Conservation (phyloP, 2,797 vertebrate genomes). For the Hippocampus kuda region DNA sequence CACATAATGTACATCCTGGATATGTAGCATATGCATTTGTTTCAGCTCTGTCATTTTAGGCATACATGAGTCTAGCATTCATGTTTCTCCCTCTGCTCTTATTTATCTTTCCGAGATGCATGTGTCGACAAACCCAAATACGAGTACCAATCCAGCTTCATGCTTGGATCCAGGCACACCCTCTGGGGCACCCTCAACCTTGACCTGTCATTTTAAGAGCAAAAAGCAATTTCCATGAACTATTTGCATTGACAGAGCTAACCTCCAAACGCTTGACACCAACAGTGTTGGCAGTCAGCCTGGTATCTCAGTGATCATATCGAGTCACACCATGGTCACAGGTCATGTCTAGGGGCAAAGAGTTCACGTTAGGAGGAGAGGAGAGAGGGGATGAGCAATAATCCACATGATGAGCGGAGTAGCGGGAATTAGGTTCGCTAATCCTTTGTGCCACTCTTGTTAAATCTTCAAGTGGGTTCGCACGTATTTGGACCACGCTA, state of each 20-base stretch:
- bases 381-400: slow-evolving; percentile 49
- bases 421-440: slow-evolving; percentile 45
- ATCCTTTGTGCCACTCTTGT: slow-evolving; percentile 43
- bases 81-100: background rate
- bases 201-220: slow-evolving; percentile 43
- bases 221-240: slow-evolving; percentile 43
- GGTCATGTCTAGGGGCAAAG: slow-evolving; percentile 41
- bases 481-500: slow-evolving; percentile 29
- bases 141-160: slow-evolving; percentile 1
- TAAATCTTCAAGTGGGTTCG: slow-evolving; percentile 15
- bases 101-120: background rate
- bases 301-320: slow-evolving; percentile 47
- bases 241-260: slow-evolving; percentile 45
- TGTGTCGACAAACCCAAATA: background rate
- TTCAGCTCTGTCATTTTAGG: background rate
- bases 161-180: slow-evolving; percentile 11
- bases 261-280: slow-evolving; percentile 29
- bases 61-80: background rate
- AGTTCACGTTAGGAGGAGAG: slow-evolving; percentile 42
- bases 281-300: slow-evolving; percentile 44
- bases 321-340: slow-evolving; percentile 34
- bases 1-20: background rate
- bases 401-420: slow-evolving; percentile 58
- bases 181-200: slow-evolving; percentile 34
- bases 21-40: background rate